Evolutionary conservation across 2,113 vertebrate genomes (phyloP), one percentile per base, ranked within the genome.

Genomic region (Polypterus senegalus): DNA sequence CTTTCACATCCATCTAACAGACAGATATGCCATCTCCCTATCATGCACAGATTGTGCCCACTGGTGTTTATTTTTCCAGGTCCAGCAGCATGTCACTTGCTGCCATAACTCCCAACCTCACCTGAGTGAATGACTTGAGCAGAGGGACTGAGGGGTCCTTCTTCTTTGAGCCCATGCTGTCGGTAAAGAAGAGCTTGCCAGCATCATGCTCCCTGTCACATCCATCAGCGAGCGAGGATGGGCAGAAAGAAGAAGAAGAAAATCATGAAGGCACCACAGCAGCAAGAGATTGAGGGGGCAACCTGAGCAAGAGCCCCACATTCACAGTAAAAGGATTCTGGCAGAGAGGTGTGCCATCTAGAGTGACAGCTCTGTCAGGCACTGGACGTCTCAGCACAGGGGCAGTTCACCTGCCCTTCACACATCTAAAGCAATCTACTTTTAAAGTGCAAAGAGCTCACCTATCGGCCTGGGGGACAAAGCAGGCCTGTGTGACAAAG

Each of bases 71-170:
- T 27, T 27, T 27, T 27, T 27, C 27, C 27, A 27, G 27, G 27
- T 27, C 27, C 27, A 27, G 27, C 27, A 27, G 27, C 27, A 27
- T 27, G 27, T 27, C 27, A 27, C 27, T 27, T 27, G 27, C 27
- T 27, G 27, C 27, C 47, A 48, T 60, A 3, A 8, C 49, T 11
- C 10, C 47, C 45, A 54, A 58, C 27, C 60, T 70, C 74, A 92
- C 87, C 86, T 93, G 88, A 4, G 88, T 89, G 69, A 85, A 91
- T 61, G 80, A 83, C 67, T 74, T 87, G 7, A 88, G 57, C 6
- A 73, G 69, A 3, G 82, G 76, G 58, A 80, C 73, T 70, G 79
- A 74, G 67, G 76, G 74, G 66, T 84, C 79, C 62, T 74, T 84
- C 76, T 79, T 73, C 62, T 84, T 78, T 51, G 45, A n/a, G 65